Evolutionary conservation across 2,113 vertebrate species (phyloP).

Genomic region (Columbina picui): DNA sequence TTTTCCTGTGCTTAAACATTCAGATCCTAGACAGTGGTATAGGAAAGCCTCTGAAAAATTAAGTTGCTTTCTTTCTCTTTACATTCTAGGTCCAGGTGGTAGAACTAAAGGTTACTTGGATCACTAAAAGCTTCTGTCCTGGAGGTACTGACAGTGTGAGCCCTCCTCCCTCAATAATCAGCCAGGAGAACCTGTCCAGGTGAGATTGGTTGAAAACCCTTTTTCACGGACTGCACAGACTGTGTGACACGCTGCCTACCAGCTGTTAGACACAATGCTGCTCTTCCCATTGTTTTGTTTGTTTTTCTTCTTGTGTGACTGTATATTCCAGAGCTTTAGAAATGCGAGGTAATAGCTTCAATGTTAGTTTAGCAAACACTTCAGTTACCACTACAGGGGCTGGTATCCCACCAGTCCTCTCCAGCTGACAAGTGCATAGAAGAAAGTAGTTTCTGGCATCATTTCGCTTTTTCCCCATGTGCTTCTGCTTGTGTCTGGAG

Average conservation of each 20-base stretch:
- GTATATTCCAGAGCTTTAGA: neutral
- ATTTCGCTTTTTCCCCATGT: neutral
- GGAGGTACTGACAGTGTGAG: constrained; percentile 94
- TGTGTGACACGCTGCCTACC: neutral
- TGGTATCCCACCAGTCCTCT: neutral
- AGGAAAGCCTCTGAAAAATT: neutral
- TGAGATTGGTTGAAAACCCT: constrained; percentile 44
- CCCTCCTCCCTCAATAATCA: constrained; percentile 91
- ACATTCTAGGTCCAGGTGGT: constrained; percentile 90
- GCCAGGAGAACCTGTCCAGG: constrained; percentile 93
- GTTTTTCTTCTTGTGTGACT: neutral
- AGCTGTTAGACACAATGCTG: neutral
- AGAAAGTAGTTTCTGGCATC: neutral
- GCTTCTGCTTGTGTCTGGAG: neutral
- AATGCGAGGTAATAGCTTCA: neutral
- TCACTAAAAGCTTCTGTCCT: constrained; percentile 98
- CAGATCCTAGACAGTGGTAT: neutral
- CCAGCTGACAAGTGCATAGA: neutral
- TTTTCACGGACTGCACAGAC: neutral
- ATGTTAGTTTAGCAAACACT: neutral
- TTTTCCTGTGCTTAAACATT: neutral
- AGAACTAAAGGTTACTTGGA: constrained; percentile 96
- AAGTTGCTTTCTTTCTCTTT: neutral
- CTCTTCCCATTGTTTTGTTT: neutral
- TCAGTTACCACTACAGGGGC: neutral